phyloP scores from a whole-genome alignment of 2,888 invertebrate genomes.

The Phyto melanocephala region DNA sequence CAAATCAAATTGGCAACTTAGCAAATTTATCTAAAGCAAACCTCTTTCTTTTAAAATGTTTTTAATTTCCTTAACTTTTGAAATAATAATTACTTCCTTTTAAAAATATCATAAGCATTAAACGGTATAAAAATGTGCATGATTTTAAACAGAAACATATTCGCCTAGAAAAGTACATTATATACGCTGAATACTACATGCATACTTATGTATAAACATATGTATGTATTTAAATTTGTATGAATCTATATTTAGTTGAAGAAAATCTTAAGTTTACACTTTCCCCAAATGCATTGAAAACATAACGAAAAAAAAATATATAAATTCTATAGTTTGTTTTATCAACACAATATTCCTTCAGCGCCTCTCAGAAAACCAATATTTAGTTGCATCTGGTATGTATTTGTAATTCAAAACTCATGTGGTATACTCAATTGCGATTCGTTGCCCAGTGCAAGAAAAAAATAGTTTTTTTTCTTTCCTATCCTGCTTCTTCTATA shows the following conservation, averaged over 20 bases:
- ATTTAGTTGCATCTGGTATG: background rate
- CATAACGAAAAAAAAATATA: slow-evolving; percentile 34
- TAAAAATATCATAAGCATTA: background rate
- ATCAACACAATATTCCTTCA: background rate
- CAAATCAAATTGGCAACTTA: background rate
- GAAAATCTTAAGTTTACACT: slow-evolving; percentile 48
- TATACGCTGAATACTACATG: no score
- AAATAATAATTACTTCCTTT: slow-evolving; percentile 1
- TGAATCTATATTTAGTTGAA: slow-evolving; percentile 3
- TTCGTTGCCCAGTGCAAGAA: slow-evolving; percentile 63
- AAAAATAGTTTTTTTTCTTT: slow-evolving; percentile 28
- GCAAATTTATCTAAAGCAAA: background rate
- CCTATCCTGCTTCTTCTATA: slow-evolving; percentile 25
- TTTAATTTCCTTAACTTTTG: slow-evolving; percentile 3
- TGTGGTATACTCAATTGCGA: slow-evolving; percentile 65
- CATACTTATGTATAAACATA: background rate
- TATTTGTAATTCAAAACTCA: slow-evolving; percentile 43
- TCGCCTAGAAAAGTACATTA: background rate
- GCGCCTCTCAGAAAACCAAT: background rate
- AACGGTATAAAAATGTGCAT: background rate
- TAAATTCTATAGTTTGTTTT: slow-evolving; percentile 46
- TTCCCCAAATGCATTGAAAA: slow-evolving; percentile 54
- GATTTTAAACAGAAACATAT: background rate
- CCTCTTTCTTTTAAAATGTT: background rate
- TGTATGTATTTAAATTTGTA: background rate